These are phyloP conservation scores for Cladorhizidae sp. DNA, from an alignment of 37 sponge, comb jelly and placozoan species.

Conservation along the genomic window DNA sequence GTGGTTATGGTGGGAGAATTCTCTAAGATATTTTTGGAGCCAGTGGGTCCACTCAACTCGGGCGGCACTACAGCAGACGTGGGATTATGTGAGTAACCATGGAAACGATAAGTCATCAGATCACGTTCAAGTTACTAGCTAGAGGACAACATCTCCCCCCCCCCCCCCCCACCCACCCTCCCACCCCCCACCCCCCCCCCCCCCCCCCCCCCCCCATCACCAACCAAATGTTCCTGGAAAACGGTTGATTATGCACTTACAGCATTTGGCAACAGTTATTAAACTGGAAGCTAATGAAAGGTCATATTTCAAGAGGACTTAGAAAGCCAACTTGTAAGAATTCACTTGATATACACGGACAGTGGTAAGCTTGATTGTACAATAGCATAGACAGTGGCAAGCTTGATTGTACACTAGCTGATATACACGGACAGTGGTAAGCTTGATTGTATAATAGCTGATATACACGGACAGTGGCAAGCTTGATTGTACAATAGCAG, in stretches of 20 bases:
- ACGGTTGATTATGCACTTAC: background rate
- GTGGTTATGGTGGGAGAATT: background rate
- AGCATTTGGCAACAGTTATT: too few species aligned
- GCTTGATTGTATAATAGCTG: background rate
- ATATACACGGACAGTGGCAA: too few species aligned
- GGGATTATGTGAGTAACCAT: background rate
- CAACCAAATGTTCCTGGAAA: too few species aligned
- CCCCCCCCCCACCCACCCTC: too few species aligned
- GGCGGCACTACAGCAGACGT: background rate
- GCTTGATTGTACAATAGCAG: background rate
- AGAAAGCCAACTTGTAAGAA: too few species aligned
- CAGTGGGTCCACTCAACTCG: slow-evolving; percentile 1
- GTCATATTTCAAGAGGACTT: too few species aligned
- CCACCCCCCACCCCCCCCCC: too few species aligned
- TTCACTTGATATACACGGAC: too few species aligned
- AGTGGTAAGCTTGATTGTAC: background rate
- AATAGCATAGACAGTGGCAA: background rate
- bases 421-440: too few species aligned
- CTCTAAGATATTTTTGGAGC: background rate
- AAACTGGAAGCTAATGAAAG: too few species aligned
- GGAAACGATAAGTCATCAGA: background rate
- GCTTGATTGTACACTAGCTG: background rate
- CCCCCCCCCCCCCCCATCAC: too few species aligned
- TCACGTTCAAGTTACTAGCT: background rate
- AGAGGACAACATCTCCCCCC: too few species aligned